A percentile compares a stretch with the other conserved stretches of the same genome.
Conservation (phyloP, 2,888 invertebrate species). For the Caradrina clavipalpis region DNA sequence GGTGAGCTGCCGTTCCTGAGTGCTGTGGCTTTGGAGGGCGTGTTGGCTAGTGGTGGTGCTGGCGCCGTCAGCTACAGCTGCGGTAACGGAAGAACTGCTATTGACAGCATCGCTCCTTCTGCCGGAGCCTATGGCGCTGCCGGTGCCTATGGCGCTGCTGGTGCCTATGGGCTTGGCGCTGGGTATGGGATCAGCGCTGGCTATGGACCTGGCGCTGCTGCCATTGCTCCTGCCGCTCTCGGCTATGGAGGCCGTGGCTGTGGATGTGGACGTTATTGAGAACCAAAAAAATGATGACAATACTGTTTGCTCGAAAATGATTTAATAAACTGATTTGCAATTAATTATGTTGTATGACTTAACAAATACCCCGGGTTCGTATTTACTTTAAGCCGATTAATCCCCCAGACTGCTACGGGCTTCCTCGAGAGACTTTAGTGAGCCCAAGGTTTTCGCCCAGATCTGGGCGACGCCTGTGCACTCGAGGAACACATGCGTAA, state of each 20-base stretch:
- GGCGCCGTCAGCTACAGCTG: constrained; percentile 43
- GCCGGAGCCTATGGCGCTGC: constrained; percentile 6
- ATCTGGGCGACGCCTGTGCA: no score
- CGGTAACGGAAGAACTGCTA: constrained; percentile 46
- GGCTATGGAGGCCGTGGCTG: constrained; percentile 24
- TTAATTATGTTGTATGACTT: no score
- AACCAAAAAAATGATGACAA: no score
- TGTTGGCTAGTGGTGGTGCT: constrained; percentile 39
- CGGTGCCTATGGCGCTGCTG: constrained; percentile 24
- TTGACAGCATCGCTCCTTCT: constrained; percentile 26
- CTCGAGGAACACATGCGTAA: no score
- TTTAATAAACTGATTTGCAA: no score
- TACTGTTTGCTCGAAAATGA: no score
- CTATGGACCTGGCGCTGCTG: constrained; percentile 1
- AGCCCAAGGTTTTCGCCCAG: no score
- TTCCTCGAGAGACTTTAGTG: no score
- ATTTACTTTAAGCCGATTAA: no score
- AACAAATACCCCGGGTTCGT: no score
- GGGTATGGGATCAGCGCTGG: no score
- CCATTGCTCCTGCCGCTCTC: constrained; percentile 8
- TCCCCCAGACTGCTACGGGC: no score
- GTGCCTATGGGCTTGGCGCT: constrained; percentile 5
- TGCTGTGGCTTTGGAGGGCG: constrained; percentile 33
- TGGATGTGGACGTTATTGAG: constrained; percentile 7
- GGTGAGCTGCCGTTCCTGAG: constrained; percentile 58